These are phyloP conservation scores for Brotula barbata DNA, from an alignment of 2,797 vertebrate species.

Conservation along the genomic window DNA sequence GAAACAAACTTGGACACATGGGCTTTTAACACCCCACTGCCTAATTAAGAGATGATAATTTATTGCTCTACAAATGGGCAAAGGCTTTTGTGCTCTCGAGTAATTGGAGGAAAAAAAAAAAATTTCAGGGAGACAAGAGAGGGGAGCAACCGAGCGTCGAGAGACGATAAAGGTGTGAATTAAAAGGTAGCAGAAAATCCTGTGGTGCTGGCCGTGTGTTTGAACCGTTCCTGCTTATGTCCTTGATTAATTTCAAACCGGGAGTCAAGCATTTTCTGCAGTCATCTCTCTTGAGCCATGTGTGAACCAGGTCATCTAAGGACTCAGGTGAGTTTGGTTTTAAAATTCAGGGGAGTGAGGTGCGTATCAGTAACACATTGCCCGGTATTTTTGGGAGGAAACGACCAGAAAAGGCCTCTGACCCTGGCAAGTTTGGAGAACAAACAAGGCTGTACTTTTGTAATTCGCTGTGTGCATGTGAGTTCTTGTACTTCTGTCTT, in stretches of 20 bases:
- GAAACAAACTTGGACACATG: conserved; percentile 75
- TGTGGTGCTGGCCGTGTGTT: conserved; percentile 20
- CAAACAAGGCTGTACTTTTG: conserved; percentile 21
- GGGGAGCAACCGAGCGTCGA: conserved; percentile 58
- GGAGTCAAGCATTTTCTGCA: conserved; percentile 20
- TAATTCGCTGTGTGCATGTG: conserved; percentile 4
- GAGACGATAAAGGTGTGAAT: conserved; percentile 67
- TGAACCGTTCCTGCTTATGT: conserved; percentile 45
- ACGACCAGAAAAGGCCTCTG: conserved; percentile 31
- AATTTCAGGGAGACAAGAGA: conserved; percentile 55
- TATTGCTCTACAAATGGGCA: conserved; percentile 71
- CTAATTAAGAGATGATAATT: conserved; percentile 78
- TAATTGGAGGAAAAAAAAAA: conserved; percentile 65
- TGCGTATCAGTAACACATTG: conserved; percentile 38
- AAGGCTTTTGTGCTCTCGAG: conserved; percentile 72
- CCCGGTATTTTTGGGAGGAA: conserved; percentile 38
- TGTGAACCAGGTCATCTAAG: conserved; percentile 25
- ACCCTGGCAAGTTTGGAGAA: conserved; percentile 40
- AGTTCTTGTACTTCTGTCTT: conserved; percentile 16
- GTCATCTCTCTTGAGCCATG: conserved; percentile 1
- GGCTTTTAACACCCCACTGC: conserved; percentile 59
- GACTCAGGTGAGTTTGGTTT: conserved; percentile 41
- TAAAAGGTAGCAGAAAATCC: conserved; percentile 59
- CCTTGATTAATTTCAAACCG: conserved; percentile 37
- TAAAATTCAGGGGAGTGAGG: conserved; percentile 40